Base-by-base conservation (phyloP, 2,113 vertebrate genomes). In the Gnathonemus longibarbis region DNA sequence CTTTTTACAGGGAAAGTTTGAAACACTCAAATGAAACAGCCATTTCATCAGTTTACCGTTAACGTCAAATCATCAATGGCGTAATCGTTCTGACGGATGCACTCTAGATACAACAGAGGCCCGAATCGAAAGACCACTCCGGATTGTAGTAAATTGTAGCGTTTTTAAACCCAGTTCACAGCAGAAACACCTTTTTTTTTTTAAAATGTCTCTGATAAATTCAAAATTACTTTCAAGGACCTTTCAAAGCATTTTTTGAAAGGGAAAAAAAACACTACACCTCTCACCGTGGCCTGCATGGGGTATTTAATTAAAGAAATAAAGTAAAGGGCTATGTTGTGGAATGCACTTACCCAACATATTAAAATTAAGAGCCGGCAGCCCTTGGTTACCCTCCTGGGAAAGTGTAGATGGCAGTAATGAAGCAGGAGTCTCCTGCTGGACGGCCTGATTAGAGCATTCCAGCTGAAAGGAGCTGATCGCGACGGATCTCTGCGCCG, bases 381-480 rank as follows among this genome's bases (percentile, higher is more conserved):
- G 90, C 87, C 92, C 92, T n/a, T 90, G 92, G 93, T 93, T 91
- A 93, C 94, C 86, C 94, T 92, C 92, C 92, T 91, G 92, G 91
- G 93, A 94, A 95, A 90, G 53, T 90, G 91, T 90, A 90, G 89
- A 91, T 91, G 90, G 88, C 92, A 90, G 93, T 94, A 94, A 95
- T 94, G 92, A 92, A 92, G 88, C 74, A 86, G 50, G 91, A 92
- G 91, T 92, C 94, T 93, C 93, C 95, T 92, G 94, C 95, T 92
- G 94, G 77, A 92, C 90, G 31, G 31, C 53, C 90, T 94, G 94
- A 95, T 96, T 93, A 92, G 92, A 87, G 93, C 92, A 94, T 94
- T 92, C 93, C 93, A 93, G 92, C 90, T 35, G 89, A 92, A 89
- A 89, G 92, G 88, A 90, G 39, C 91, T 89, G 88, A 88, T 92